Evolutionary conservation across 2,113 vertebrate species (phyloP).

Genomic region (Ageneiosus marmoratus): DNA sequence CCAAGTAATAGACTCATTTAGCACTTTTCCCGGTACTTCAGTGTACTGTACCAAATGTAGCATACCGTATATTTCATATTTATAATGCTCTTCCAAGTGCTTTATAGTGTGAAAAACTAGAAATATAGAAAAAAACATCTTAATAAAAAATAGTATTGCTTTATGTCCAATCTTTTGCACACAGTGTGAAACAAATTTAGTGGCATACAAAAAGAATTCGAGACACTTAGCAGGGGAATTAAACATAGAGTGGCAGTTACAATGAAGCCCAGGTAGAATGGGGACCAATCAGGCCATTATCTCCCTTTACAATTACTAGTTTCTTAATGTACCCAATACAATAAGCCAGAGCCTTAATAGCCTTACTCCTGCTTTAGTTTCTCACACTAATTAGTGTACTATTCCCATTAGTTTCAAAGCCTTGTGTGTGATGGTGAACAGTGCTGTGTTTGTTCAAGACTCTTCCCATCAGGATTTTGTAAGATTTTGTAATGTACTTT

Average conservation of each 20-base stretch:
- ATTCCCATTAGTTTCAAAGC: background rate
- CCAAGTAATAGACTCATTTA: no score
- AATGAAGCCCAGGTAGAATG: background rate
- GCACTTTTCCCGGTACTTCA: no score
- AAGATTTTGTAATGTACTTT: background rate
- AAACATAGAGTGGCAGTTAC: background rate
- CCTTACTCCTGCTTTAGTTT: background rate
- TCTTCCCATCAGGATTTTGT: background rate
- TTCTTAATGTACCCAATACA: slow-evolving; percentile 3
- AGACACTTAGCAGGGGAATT: background rate
- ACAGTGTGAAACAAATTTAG: background rate
- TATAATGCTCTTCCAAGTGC: background rate
- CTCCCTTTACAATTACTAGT: background rate
- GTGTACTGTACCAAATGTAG: no score
- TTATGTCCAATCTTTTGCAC: background rate
- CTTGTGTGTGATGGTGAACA: slow-evolving; percentile 17
- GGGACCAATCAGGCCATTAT: slow-evolving; percentile 7
- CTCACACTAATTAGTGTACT: slow-evolving; percentile 5
- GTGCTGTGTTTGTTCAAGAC: background rate
- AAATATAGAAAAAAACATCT: background rate
- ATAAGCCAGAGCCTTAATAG: background rate
- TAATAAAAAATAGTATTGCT: background rate
- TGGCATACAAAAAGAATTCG: background rate
- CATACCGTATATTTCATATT: background rate
- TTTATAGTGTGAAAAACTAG: background rate